These are phyloP conservation scores for Rhinogobio ventralis DNA, from an alignment of 2,797 vertebrate genomes.

Conservation along the genomic window DNA sequence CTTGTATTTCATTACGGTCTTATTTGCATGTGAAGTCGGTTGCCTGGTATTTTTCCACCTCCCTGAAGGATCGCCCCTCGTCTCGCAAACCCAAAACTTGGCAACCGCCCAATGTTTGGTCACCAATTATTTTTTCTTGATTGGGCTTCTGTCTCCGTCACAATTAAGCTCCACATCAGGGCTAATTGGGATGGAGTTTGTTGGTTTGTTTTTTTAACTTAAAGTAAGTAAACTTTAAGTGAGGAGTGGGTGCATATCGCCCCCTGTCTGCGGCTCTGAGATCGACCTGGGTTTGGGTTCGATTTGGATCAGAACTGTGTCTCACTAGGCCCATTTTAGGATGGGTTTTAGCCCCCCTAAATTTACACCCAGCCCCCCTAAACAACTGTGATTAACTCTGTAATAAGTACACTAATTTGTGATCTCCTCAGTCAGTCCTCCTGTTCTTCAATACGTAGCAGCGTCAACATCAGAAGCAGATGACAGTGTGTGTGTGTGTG, in stretches of 20 bases:
- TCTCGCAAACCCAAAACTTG: constrained; percentile 30
- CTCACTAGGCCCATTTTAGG: too few relatives aligned
- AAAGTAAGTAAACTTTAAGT: not conserved
- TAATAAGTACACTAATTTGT: too few relatives aligned
- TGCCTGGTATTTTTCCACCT: constrained; percentile 35
- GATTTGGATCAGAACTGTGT: too few relatives aligned
- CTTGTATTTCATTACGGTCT: constrained; percentile 30
- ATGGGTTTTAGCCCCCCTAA: too few relatives aligned
- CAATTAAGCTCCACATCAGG: constrained; percentile 32
- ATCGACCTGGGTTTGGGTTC: too few relatives aligned
- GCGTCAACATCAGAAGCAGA: too few relatives aligned
- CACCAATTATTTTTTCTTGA: constrained; percentile 47
- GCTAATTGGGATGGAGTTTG: constrained; percentile 24
- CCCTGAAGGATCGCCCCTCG: constrained; percentile 29
- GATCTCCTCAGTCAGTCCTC: too few relatives aligned
- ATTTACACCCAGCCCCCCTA: too few relatives aligned
- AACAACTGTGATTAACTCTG: too few relatives aligned
- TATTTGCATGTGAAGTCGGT: constrained; percentile 20
- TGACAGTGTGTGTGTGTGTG: too few relatives aligned
- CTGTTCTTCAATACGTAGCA: too few relatives aligned
- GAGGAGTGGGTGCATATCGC: not conserved
- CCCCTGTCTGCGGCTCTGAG: not conserved
- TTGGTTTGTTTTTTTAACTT: not conserved
- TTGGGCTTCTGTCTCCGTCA: constrained; percentile 35
- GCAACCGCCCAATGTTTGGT: constrained; percentile 45